Conservation (phyloP, 2,888 invertebrate species). For the Athripsodes cinereus region DNA sequence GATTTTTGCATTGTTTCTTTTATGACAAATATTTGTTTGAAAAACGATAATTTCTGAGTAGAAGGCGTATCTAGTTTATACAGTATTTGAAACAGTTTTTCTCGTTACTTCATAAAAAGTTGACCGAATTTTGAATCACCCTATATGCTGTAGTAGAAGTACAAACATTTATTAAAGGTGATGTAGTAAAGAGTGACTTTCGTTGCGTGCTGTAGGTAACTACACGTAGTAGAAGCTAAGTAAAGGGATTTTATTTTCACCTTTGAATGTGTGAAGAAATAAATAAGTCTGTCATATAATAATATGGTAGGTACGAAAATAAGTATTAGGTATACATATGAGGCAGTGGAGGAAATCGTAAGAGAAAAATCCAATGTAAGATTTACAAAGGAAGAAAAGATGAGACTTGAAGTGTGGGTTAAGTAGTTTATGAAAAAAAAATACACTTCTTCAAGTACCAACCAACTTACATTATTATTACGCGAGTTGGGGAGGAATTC, state of each 20-base stretch:
- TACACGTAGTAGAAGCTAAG: too few relatives aligned
- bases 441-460: background rate
- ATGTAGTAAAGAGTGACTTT: constrained; percentile 5
- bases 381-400: background rate
- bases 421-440: background rate
- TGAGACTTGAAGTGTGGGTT: constrained; percentile 2
- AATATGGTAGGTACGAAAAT: too few relatives aligned
- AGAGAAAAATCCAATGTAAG: constrained; percentile 8
- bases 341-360: constrained; percentile 6
- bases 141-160: too few relatives aligned
- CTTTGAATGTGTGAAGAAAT: constrained; percentile 12
- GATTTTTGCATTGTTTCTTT: too few relatives aligned
- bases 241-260: constrained; percentile 17
- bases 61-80: too few relatives aligned
- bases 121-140: too few relatives aligned
- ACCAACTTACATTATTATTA: background rate
- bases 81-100: too few relatives aligned
- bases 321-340: background rate
- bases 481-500: background rate
- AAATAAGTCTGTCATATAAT: background rate
- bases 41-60: too few relatives aligned
- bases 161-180: background rate
- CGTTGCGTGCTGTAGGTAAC: background rate
- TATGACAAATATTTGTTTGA: too few relatives aligned
- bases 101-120: too few relatives aligned